These are phyloP conservation scores for Phorcus lineatus DNA, from an alignment of 2,888 invertebrate genomes.

Conservation along the genomic window DNA sequence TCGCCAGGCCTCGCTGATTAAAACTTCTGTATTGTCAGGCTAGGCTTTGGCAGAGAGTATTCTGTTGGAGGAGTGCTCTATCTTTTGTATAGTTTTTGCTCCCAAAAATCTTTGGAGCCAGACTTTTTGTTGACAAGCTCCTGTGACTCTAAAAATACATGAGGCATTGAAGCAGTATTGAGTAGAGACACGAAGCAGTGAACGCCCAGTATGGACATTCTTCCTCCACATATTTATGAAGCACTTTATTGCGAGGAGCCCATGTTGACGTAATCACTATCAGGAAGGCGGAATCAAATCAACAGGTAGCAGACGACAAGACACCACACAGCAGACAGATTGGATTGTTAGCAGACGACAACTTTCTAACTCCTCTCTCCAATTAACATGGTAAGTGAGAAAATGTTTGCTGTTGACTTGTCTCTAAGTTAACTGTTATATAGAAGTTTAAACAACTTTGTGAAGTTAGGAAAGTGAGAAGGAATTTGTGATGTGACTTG, in stretches of 20 bases:
- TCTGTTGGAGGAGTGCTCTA: background rate
- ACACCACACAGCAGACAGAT: background rate
- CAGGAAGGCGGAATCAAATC: conserved; percentile 24
- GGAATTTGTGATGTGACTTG: conserved; percentile 14
- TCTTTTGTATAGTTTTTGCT: conserved; percentile 14
- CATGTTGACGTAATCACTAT: conserved; percentile 22
- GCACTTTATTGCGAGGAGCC: conserved; percentile 8
- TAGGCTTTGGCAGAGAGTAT: conserved; percentile 15
- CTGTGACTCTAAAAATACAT: conserved; percentile 23
- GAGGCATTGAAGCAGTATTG: conserved; percentile 25
- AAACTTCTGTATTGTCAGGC: background rate
- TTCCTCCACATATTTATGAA: conserved; percentile 23
- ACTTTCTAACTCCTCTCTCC: background rate
- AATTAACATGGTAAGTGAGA: conserved; percentile 4
- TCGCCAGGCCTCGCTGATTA: conserved; percentile 18
- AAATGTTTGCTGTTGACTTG: background rate
- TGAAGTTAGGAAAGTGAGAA: background rate
- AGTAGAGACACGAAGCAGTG: conserved; percentile 14
- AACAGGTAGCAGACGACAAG: conserved; percentile 17
- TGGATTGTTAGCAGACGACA: conserved; percentile 15
- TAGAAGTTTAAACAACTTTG: background rate
- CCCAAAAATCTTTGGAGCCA: conserved; percentile 24
- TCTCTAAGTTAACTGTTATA: background rate
- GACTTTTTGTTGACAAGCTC: conserved; percentile 27
- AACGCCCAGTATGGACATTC: conserved; percentile 16